Base-by-base conservation (phyloP, 1,140 invertebrate species). In the Procambarus virginalis region DNA sequence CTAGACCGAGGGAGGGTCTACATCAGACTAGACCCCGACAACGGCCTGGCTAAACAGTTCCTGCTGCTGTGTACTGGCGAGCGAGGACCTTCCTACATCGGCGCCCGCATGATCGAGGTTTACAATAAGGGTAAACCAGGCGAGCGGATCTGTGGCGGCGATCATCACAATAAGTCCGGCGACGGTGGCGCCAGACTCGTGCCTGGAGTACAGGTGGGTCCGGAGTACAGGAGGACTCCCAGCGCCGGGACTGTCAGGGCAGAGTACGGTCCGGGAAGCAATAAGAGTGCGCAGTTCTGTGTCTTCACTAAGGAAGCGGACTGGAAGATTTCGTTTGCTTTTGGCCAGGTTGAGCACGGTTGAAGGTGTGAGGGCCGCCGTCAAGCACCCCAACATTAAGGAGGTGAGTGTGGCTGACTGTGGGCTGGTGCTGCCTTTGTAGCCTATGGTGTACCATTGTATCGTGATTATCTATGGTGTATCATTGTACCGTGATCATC, bases 11-110 rank as follows among this genome's bases (percentile, higher is more conserved):
- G 77, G 10, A 55, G 6, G 46, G 77, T 87, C 48, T 80, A 70
- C 77, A 87, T 87, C 6, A 77, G 85, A 34, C 85, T 87, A 14
- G 49, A 2, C 22, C 85, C 85, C 0, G 76, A 87, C 77, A 87
- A 76, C 3, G 78, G 79, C 20, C 58, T 79, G 8, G 58, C 85
- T 55, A 10, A 48, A 12, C 76, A 87, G 22, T 87, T 87, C 77
- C 55, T 60, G 9, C 77, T 87, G 46, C 76, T 87, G 10, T 87
- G 85, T 45, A 55, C 58, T n/a, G 85, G 85, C 5, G 85, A 80
- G 45, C 60, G 34, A 51, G 85, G 85, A 17, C 34, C 58, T 3
- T 87, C 85, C 22, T 87, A 87, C 60, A 14, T 20, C 1, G 51
- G 64, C 60, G 48, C 85, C 0, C 58, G 78, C 10, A 64, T 87